phyloP scores from a whole-genome alignment of 1,140 invertebrate genomes.

The Chironomus striatipennis region DNA sequence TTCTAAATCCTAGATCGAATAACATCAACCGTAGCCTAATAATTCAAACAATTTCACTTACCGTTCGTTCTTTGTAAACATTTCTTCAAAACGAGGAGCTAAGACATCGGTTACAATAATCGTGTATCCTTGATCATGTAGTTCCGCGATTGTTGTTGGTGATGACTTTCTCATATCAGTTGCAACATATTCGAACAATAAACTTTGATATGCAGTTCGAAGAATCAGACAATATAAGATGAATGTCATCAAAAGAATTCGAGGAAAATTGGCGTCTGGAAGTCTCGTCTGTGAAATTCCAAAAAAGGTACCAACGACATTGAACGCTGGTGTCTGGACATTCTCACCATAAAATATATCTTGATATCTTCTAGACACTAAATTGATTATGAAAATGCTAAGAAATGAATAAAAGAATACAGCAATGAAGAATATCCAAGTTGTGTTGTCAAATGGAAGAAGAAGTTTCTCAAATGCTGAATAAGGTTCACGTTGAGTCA shows the following conservation, averaged over 20 bases:
- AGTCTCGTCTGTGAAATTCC: not conserved
- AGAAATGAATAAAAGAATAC: not conserved
- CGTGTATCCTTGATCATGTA: not conserved
- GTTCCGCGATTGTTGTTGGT: not conserved
- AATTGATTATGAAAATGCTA: not conserved
- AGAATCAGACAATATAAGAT: not conserved
- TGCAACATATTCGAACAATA: not conserved
- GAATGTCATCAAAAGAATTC: not conserved
- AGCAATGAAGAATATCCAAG: not conserved
- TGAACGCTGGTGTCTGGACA: not conserved
- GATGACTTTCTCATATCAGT: no score
- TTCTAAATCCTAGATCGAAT: no score
- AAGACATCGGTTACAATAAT: no score
- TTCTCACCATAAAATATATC: not conserved
- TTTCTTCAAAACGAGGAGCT: no score
- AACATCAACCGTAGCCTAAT: no score
- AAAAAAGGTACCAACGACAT: not conserved
- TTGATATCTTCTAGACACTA: not conserved
- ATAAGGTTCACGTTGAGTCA: not conserved
- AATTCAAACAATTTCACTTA: no score
- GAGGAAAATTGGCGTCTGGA: not conserved
- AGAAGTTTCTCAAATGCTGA: not conserved
- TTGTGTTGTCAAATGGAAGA: not conserved
- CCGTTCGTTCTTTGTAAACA: no score
- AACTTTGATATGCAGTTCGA: not conserved